phyloP scores from a whole-genome alignment of 2,797 vertebrate genomes.

The Malurus splendens region DNA sequence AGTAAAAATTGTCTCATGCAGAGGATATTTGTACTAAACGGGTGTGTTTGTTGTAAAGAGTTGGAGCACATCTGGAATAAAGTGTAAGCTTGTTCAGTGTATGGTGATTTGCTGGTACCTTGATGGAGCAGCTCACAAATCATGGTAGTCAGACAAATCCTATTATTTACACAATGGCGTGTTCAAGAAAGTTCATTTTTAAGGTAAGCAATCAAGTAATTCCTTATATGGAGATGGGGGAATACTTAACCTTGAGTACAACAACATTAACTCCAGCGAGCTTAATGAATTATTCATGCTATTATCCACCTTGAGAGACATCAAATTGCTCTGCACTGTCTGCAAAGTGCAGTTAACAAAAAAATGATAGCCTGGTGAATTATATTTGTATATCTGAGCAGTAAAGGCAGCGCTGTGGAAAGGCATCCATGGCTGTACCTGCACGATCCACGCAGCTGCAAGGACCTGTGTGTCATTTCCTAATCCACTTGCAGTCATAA shows the following conservation, averaged over 20 bases:
- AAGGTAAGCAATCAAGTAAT: constrained; percentile 36
- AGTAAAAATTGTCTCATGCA: background rate
- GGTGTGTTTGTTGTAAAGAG: background rate
- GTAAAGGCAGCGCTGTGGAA: background rate
- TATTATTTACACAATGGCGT: constrained; percentile 15
- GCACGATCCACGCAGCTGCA: background rate
- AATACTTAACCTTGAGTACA: constrained; percentile 62
- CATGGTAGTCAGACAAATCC: background rate
- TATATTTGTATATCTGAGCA: constrained; percentile 27
- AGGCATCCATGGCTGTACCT: background rate
- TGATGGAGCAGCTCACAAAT: background rate
- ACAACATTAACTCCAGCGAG: constrained; percentile 27
- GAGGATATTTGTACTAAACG: background rate
- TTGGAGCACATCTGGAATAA: background rate
- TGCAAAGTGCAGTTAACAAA: constrained; percentile 31
- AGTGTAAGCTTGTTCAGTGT: background rate
- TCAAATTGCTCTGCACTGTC: constrained; percentile 35
- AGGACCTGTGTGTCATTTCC: background rate
- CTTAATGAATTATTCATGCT: constrained; percentile 66
- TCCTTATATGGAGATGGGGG: constrained; percentile 33
- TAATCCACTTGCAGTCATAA: background rate
- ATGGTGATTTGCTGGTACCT: background rate
- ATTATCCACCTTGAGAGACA: constrained; percentile 52
- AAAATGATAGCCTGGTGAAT: constrained; percentile 36
- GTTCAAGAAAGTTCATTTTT: constrained; percentile 39